Conservation (phyloP, 2,888 invertebrate species). For the Drosophila nigricruria region DNA sequence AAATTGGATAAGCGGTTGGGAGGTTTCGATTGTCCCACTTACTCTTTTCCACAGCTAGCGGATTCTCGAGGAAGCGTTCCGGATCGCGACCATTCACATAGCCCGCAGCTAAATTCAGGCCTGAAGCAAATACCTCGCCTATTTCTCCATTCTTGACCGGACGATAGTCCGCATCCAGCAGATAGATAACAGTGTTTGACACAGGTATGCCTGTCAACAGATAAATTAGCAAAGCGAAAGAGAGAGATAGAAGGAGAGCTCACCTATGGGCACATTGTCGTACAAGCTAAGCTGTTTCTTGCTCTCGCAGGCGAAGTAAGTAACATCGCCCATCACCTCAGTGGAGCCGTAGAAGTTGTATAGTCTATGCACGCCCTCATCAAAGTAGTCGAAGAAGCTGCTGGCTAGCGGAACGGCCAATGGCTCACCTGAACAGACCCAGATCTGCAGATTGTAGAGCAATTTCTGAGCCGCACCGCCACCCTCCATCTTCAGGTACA, state of each 20-base stretch:
- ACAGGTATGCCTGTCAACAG: slow-evolving; percentile 88
- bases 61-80: slow-evolving; percentile 91
- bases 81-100: slow-evolving; percentile 92
- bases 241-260: slow-evolving; percentile 58
- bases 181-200: slow-evolving; percentile 92
- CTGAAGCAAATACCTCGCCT: slow-evolving; percentile 94
- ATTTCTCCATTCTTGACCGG: slow-evolving; percentile 90
- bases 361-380: slow-evolving; percentile 88
- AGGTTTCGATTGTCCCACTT: slow-evolving; percentile 44
- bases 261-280: slow-evolving; percentile 93
- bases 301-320: slow-evolving; percentile 89
- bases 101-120: slow-evolving; percentile 91
- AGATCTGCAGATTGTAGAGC: slow-evolving; percentile 89
- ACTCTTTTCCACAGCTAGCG: slow-evolving; percentile 89
- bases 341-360: slow-evolving; percentile 97
- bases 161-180: slow-evolving; percentile 91
- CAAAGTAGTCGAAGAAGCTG: slow-evolving; percentile 91
- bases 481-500: slow-evolving; percentile 88
- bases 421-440: slow-evolving; percentile 96
- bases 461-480: slow-evolving; percentile 85
- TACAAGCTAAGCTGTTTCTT: slow-evolving; percentile 87
- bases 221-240: not conserved
- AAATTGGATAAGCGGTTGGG: not conserved
- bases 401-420: slow-evolving; percentile 89
- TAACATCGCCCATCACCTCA: slow-evolving; percentile 96